phyloP scores from a whole-genome alignment of 2,797 vertebrate species.

The Channa striata region DNA sequence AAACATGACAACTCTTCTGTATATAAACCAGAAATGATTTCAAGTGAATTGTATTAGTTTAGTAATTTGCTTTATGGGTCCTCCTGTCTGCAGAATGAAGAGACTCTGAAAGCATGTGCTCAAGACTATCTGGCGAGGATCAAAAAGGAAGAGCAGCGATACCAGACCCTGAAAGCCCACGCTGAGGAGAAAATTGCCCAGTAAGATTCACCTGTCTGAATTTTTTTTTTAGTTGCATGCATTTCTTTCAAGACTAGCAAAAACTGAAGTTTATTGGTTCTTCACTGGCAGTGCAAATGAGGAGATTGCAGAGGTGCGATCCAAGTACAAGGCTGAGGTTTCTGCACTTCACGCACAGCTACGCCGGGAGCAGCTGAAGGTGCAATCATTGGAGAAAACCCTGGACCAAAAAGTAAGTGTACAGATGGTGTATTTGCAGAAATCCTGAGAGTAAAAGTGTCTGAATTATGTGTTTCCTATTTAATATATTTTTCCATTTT shows the following conservation, averaged over 20 bases:
- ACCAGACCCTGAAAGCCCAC: conserved; percentile 92
- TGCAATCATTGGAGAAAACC: conserved; percentile 89
- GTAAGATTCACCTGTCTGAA: conserved; percentile 77
- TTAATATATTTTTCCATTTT: background rate
- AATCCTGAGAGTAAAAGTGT: background rate
- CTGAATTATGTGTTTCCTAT: background rate
- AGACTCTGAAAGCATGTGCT: conserved; percentile 90
- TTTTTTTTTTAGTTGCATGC: background rate
- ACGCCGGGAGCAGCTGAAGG: conserved; percentile 91
- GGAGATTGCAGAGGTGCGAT: conserved; percentile 89
- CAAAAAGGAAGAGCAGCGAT: conserved; percentile 91
- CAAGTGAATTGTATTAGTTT: background rate
- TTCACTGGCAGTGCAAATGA: conserved; percentile 86
- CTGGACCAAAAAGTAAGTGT: conserved; percentile 91
- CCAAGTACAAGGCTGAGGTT: conserved; percentile 85
- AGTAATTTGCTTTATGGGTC: background rate
- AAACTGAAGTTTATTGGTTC: conserved; percentile 5
- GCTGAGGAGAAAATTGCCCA: conserved; percentile 91
- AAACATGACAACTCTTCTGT: background rate
- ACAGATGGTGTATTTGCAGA: background rate
- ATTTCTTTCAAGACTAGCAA: background rate
- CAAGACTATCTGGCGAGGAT: conserved; percentile 88
- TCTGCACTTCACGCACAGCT: conserved; percentile 87
- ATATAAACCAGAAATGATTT: background rate
- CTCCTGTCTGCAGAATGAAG: conserved; percentile 88